These are phyloP conservation scores for Aramus guarauna DNA, from an alignment of 2,113 vertebrate genomes.

Conservation along the genomic window DNA sequence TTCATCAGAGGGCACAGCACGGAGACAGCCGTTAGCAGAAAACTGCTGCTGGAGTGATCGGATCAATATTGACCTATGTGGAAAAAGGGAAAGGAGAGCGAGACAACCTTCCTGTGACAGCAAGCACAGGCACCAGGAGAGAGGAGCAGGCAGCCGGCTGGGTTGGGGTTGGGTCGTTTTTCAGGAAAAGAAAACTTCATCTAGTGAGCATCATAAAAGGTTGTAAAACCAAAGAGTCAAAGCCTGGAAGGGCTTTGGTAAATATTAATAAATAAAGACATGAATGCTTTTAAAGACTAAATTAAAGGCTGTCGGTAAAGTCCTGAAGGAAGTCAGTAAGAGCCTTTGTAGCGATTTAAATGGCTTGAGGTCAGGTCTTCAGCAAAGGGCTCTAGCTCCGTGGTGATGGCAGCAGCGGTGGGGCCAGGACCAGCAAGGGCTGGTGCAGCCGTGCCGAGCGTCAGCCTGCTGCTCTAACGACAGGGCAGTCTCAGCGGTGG, in stretches of 20 bases:
- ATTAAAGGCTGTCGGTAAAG: background rate
- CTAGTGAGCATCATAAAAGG: background rate
- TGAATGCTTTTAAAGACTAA: background rate
- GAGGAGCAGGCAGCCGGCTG: background rate
- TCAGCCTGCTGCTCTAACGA: background rate
- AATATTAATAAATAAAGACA: background rate
- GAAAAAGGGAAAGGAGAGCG: background rate
- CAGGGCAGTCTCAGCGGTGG: background rate
- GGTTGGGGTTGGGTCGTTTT: background rate
- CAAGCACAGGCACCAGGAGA: background rate
- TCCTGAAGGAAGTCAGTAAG: background rate
- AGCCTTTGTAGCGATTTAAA: background rate
- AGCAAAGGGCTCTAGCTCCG: background rate
- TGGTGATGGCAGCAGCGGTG: background rate
- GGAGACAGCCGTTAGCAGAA: background rate
- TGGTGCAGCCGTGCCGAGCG: rapidly evolving
- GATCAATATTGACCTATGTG: background rate
- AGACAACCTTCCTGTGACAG: background rate
- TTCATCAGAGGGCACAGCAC: background rate
- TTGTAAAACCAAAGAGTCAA: constrained; percentile 3
- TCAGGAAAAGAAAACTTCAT: background rate
- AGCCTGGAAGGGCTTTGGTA: background rate
- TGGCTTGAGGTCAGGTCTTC: background rate
- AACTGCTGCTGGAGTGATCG: background rate
- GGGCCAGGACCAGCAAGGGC: background rate